A percentile compares a stretch with the other conserved stretches of the same genome.
Conservation (phyloP, 2,797 vertebrate species). For the Scyliorhinus canicula region DNA sequence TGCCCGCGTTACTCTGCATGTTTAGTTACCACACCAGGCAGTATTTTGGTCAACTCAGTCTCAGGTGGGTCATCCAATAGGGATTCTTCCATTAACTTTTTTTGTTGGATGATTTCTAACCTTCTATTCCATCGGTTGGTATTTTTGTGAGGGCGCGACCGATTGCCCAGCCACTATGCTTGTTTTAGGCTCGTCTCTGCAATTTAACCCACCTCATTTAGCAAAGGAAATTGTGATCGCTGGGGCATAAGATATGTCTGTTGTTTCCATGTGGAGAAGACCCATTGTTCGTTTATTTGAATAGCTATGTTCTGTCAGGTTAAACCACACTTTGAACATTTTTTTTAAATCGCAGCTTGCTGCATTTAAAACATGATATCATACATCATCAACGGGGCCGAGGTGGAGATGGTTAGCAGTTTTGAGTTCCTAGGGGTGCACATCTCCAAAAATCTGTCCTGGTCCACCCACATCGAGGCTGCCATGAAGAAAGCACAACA, state of each 20-base stretch:
- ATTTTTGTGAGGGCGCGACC: background rate
- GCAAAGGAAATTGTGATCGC: background rate
- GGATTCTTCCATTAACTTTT: background rate
- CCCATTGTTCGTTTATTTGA: background rate
- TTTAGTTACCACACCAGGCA: background rate
- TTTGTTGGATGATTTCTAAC: background rate
- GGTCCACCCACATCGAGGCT: too few relatives aligned
- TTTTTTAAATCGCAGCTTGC: background rate
- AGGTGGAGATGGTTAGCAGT: too few relatives aligned
- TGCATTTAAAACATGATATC: background rate
- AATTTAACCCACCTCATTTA: background rate
- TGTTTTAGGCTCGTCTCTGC: background rate
- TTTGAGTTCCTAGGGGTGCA: too few relatives aligned
- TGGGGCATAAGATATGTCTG: background rate
- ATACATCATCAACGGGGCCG: too few relatives aligned
- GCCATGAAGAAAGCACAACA: too few relatives aligned
- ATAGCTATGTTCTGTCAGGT: background rate
- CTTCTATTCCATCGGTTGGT: background rate
- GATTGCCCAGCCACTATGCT: background rate
- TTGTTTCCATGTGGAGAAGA: background rate
- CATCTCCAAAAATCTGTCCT: too few relatives aligned
- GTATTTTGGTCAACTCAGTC: background rate
- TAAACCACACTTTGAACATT: background rate
- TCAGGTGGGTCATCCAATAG: background rate
- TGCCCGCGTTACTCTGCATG: too few relatives aligned